Evolutionary conservation across 1,140 invertebrate species (phyloP).

Genomic region (Cyclina sinensis): DNA sequence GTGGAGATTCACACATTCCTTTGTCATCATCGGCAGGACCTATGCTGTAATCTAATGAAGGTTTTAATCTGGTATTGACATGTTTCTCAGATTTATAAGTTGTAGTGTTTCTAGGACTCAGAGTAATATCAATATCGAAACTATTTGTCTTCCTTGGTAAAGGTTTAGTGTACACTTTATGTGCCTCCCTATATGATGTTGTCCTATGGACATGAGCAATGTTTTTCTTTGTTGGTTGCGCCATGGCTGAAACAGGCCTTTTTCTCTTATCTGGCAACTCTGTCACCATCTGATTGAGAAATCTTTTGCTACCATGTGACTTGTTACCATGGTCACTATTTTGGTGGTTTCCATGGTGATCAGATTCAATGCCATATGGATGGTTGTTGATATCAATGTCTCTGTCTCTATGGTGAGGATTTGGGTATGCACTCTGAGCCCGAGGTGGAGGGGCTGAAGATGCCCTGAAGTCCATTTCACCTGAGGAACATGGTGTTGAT

Average conservation of each 20-base stretch:
- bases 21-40: slow-evolving; percentile 18
- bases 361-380: slow-evolving; percentile 63
- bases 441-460: slow-evolving; percentile 23
- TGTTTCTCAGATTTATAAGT: slow-evolving; percentile 66
- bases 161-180: slow-evolving; percentile 58
- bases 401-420: background rate
- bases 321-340: slow-evolving; percentile 2
- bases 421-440: slow-evolving; percentile 12
- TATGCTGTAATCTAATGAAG: slow-evolving; percentile 72
- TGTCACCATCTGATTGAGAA: slow-evolving; percentile 14
- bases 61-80: slow-evolving; percentile 70
- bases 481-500: background rate
- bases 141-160: slow-evolving; percentile 28
- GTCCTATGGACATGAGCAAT: slow-evolving; percentile 36
- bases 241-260: slow-evolving; percentile 66
- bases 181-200: slow-evolving; percentile 67
- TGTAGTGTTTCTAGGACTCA: slow-evolving; percentile 23
- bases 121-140: slow-evolving; percentile 19
- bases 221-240: background rate
- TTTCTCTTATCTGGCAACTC: slow-evolving; percentile 50
- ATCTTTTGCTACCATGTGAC: slow-evolving; percentile 43
- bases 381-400: slow-evolving; percentile 71
- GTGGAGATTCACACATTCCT: background rate
- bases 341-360: slow-evolving; percentile 43
- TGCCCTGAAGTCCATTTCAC: slow-evolving; percentile 12